phyloP scores from a whole-genome alignment of 2,888 invertebrate species.

The Chesias legatella region DNA sequence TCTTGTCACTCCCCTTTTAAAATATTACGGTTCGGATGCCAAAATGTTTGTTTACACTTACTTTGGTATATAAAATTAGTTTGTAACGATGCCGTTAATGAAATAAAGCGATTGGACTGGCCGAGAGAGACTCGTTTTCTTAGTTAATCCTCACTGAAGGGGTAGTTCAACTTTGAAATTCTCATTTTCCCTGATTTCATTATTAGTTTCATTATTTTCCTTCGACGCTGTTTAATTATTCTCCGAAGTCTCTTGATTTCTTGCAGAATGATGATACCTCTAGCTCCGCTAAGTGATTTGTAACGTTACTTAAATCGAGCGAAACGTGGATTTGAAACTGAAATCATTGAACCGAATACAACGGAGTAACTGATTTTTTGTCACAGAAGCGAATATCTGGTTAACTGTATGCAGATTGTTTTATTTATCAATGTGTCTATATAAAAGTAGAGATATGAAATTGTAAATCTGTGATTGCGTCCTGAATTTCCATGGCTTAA shows the following conservation, averaged over 20 bases:
- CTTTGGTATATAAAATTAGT: no score
- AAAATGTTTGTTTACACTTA: neutral
- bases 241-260: conserved; percentile 1
- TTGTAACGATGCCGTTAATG: no score
- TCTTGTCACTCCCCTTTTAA: conserved; percentile 17
- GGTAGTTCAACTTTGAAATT: no score
- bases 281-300: conserved; percentile 29
- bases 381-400: neutral
- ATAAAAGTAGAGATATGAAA: no score
- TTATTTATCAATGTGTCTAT: no score
- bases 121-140: no score
- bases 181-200: neutral
- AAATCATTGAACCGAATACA: conserved; percentile 19
- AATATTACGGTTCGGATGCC: conserved; percentile 6
- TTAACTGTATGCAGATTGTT: no score
- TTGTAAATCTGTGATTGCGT: no score
- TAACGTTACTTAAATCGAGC: conserved; percentile 31
- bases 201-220: conserved; percentile 1
- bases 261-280: conserved; percentile 13
- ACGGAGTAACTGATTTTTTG: conserved; percentile 3
- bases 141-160: no score
- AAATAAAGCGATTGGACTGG: no score
- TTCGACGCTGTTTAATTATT: neutral
- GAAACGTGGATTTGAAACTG: conserved; percentile 25
- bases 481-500: neutral